Evolutionary conservation across 2,888 invertebrate species (phyloP), one percentile per base, ranked within the genome.

Genomic region (Sphinx pinastri): DNA sequence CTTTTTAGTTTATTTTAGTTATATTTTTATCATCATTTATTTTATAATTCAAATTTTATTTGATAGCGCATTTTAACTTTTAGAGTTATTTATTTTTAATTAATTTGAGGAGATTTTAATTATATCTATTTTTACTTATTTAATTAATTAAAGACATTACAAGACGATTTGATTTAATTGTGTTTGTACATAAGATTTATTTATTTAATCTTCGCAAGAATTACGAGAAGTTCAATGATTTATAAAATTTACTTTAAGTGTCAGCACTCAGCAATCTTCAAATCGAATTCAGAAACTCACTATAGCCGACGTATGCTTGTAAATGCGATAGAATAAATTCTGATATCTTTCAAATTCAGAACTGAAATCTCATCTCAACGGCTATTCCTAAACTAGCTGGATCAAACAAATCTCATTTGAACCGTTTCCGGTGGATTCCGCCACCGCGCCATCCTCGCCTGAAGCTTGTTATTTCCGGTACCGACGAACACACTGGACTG

Each of bases 381-480:
- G 68, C 67, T 68, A 72, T 74, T 49, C 25, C 47, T 19, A 55
- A 55, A 55, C 55, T 55, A 11, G 63, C 68, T n/a, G 74, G 77
- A 78, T 83, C 75, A 81, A 81, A 79, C 79, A 79, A 79, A 87
- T 80, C 83, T 84, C 78, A 88, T 90, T 88, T 77, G 71, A 73
- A 72, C 59, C 59, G 73, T 75, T 83, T 91, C 91, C 90, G 86
- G 85, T 45, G 68, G 52, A 49, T 74, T 72, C 66, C 72, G 60
- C 70, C 77, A 74, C 58, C 70, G 68, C 72, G 76, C 73, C 75
- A 76, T 77, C 74, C 76, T 76, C 70, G 79, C 80, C 79, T 71
- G 73, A 71, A 77, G 81, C 78, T 70, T 69, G 75, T 85, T 82
- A 91, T 90, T 91, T 91, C 91, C 91, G 88, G 68, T 72, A 52